Conservation (phyloP, 2,113 vertebrate genomes). For the Protomyctophum bolini region DNA sequence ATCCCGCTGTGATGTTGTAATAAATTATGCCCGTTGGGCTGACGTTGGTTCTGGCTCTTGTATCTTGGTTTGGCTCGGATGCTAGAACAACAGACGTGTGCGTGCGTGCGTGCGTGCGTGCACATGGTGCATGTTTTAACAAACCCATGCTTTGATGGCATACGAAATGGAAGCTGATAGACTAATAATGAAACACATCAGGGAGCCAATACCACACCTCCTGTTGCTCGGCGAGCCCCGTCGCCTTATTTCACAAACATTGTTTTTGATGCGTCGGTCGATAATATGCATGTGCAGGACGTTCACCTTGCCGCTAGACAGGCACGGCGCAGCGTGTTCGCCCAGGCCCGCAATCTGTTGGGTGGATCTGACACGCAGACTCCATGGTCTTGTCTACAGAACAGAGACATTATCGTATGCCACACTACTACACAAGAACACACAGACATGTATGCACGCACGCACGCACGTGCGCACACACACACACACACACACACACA, state of each 20-base stretch:
- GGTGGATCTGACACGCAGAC: constrained; percentile 55
- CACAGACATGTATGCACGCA: constrained; percentile 8
- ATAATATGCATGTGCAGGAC: constrained; percentile 33
- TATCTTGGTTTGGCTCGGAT: too few relatives aligned
- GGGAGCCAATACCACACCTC: constrained; percentile 12
- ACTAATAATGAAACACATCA: constrained; percentile 30
- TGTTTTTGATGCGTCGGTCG: constrained; percentile 27
- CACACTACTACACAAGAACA: constrained; percentile 39
- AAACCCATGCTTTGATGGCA: neutral
- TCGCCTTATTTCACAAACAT: constrained; percentile 31
- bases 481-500: constrained; percentile 19
- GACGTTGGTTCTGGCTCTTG: too few relatives aligned
- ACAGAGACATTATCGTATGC: constrained; percentile 38
- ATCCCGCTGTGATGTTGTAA: too few relatives aligned
- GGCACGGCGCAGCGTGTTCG: constrained; percentile 60
- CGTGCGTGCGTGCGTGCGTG: too few relatives aligned
- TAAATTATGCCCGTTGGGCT: too few relatives aligned
- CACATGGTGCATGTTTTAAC: neutral
- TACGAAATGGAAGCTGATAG: constrained; percentile 22
- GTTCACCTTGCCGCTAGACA: constrained; percentile 55
- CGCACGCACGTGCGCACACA: constrained; percentile 5
- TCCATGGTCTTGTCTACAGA: constrained; percentile 58
- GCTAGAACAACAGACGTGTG: too few relatives aligned
- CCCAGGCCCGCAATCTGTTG: constrained; percentile 61
- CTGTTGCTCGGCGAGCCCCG: constrained; percentile 4